phyloP scores from a whole-genome alignment of 2,797 vertebrate species.

The Molossus molossus region DNA sequence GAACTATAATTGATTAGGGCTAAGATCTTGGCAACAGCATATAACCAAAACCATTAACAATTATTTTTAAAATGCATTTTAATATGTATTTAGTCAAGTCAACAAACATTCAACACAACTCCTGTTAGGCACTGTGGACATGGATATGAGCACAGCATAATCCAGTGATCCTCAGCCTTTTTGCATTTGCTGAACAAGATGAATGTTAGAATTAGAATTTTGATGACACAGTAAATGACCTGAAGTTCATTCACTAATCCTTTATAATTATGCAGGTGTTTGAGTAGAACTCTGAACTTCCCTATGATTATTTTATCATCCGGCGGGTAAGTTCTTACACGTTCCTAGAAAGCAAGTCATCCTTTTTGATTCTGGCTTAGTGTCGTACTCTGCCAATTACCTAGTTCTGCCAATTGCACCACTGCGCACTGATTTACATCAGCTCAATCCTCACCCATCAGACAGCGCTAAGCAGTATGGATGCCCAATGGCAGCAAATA shows the following conservation, averaged over 20 bases:
- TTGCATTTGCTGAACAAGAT: background rate
- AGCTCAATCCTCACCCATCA: background rate
- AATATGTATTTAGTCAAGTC: background rate
- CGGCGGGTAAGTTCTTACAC: background rate
- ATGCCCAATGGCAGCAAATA: background rate
- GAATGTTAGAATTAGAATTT: background rate
- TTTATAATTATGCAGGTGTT: background rate
- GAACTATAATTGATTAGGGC: background rate
- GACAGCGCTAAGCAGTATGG: background rate
- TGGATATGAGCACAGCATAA: background rate
- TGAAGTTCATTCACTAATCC: background rate
- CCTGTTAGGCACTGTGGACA: background rate
- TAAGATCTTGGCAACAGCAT: conserved; percentile 28
- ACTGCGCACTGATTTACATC: background rate
- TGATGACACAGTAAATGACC: background rate
- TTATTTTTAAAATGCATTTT: background rate
- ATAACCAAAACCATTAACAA: conserved; percentile 3
- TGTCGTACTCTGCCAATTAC: background rate
- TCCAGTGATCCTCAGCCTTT: background rate
- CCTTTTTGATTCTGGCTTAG: background rate
- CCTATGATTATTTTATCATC: background rate
- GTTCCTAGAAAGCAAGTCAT: background rate
- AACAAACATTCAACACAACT: background rate
- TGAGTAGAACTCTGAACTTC: background rate
- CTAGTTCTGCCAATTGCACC: background rate